Evolutionary conservation across 2,888 invertebrate species (phyloP).

Genomic region (Lagria hirta): DNA sequence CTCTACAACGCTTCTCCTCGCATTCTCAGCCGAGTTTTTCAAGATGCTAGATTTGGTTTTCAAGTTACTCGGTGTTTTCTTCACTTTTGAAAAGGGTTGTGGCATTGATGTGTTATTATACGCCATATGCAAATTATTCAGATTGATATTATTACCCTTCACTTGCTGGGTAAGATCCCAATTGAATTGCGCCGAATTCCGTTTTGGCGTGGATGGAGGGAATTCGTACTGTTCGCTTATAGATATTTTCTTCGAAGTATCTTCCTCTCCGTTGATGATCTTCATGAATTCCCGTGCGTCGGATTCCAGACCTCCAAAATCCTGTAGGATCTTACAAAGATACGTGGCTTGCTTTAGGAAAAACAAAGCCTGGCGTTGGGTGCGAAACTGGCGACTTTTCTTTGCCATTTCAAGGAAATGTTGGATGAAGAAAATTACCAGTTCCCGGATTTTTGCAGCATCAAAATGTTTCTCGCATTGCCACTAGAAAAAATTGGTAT

Average conservation of each 20-base stretch:
- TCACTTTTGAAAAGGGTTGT: constrained; percentile 15
- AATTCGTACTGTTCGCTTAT: constrained; percentile 39
- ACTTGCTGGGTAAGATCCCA: constrained; percentile 28
- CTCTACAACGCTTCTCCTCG: constrained; percentile 12
- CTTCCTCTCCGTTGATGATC: constrained; percentile 59
- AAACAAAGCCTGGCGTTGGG: constrained; percentile 63
- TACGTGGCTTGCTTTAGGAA: constrained; percentile 72
- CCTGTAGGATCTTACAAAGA: constrained; percentile 63
- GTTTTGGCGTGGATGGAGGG: constrained; percentile 32
- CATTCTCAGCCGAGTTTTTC: not conserved
- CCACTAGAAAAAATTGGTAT: constrained; percentile 42
- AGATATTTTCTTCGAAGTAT: constrained; percentile 55
- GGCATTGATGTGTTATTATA: constrained; percentile 12
- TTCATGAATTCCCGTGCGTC: constrained; percentile 60
- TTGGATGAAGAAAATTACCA: constrained; percentile 70
- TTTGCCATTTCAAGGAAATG: constrained; percentile 73
- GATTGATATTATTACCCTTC: constrained; percentile 26
- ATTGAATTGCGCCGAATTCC: constrained; percentile 29
- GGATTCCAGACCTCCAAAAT: constrained; percentile 59
- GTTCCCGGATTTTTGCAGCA: constrained; percentile 60
- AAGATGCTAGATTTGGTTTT: constrained; percentile 9
- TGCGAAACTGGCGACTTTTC: constrained; percentile 63
- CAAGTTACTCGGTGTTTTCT: constrained; percentile 13
- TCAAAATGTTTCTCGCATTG: constrained; percentile 55
- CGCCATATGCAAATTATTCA: constrained; percentile 23